Percentiles rank a stretch among this genome's conserved stretches.
Evolutionary conservation across 2,113 vertebrate genomes (phyloP).

Genomic region (Chauna torquata): DNA sequence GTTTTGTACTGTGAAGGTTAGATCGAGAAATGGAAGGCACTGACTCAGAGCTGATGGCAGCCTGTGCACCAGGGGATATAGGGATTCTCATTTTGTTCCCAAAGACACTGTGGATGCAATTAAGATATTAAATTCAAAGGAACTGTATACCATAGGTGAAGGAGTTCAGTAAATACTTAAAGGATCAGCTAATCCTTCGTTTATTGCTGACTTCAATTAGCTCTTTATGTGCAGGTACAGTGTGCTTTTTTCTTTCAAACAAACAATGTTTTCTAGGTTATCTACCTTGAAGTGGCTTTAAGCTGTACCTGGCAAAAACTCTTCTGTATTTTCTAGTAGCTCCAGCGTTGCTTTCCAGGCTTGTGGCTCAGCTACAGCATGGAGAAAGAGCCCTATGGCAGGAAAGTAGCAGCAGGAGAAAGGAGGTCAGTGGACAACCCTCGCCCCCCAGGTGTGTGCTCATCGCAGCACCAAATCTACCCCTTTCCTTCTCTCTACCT

Average conservation of each 20-base stretch:
- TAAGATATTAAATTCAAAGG: conserved; percentile 12
- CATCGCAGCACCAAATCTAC: background rate
- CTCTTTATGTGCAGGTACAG: background rate
- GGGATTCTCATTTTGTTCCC: background rate
- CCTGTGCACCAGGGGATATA: background rate
- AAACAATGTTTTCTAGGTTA: background rate
- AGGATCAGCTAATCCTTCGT: background rate
- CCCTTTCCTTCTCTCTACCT: background rate
- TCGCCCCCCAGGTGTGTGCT: fast-evolving
- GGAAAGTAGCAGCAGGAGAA: background rate
- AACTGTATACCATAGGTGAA: background rate
- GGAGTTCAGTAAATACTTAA: background rate
- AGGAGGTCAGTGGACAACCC: fast-evolving
- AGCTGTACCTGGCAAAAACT: background rate
- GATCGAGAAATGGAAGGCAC: background rate
- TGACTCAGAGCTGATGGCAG: background rate
- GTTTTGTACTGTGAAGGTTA: background rate
- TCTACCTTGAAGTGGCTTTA: background rate
- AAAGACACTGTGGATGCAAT: background rate
- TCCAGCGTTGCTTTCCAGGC: background rate
- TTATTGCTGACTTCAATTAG: background rate
- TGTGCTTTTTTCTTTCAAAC: background rate
- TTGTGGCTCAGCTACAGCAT: background rate
- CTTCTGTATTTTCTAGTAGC: background rate
- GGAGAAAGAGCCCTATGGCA: background rate